Evolutionary conservation across 2,113 vertebrate species (phyloP).

Genomic region (Bothrops jararaca): DNA sequence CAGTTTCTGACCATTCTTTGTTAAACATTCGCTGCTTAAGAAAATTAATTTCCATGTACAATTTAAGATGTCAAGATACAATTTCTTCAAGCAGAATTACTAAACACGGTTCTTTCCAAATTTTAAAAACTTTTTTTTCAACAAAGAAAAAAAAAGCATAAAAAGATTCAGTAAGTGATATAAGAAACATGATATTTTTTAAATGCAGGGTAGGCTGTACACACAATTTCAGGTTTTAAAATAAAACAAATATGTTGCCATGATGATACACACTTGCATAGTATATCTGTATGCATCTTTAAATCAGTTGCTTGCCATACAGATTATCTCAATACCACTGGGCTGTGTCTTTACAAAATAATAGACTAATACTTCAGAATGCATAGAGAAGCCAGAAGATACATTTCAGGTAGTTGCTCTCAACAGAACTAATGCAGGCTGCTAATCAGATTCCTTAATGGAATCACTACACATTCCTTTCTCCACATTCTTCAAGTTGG

Average conservation of each 20-base stretch:
- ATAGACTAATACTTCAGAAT: slow-evolving; percentile 69
- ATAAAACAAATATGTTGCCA: slow-evolving; percentile 69
- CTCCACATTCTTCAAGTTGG: slow-evolving; percentile 80
- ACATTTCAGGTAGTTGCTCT: slow-evolving; percentile 78
- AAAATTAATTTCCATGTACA: slow-evolving; percentile 44
- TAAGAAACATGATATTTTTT: slow-evolving; percentile 62
- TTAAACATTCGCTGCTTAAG: slow-evolving; percentile 52
- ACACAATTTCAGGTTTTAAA: slow-evolving; percentile 56
- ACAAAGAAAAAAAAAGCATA: slow-evolving; percentile 41
- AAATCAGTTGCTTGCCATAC: slow-evolving; percentile 72
- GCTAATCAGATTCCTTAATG: slow-evolving; percentile 87
- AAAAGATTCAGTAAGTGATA: slow-evolving; percentile 55
- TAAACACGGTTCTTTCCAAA: slow-evolving; percentile 51
- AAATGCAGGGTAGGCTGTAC: slow-evolving; percentile 65
- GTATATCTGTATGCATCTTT: slow-evolving; percentile 81
- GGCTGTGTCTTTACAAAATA: slow-evolving; percentile 71
- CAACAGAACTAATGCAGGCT: slow-evolving; percentile 86
- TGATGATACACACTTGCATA: slow-evolving; percentile 86
- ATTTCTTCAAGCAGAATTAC: slow-evolving; percentile 37
- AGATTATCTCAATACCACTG: slow-evolving; percentile 50
- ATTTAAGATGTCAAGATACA: slow-evolving; percentile 32
- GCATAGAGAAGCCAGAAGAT: slow-evolving; percentile 76
- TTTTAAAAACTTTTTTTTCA: slow-evolving; percentile 46
- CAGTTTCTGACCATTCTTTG: slow-evolving; percentile 33
- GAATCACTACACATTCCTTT: slow-evolving; percentile 93